Conservation (phyloP, 1,140 invertebrate species). For the Polypedilum vanderplanki region DNA sequence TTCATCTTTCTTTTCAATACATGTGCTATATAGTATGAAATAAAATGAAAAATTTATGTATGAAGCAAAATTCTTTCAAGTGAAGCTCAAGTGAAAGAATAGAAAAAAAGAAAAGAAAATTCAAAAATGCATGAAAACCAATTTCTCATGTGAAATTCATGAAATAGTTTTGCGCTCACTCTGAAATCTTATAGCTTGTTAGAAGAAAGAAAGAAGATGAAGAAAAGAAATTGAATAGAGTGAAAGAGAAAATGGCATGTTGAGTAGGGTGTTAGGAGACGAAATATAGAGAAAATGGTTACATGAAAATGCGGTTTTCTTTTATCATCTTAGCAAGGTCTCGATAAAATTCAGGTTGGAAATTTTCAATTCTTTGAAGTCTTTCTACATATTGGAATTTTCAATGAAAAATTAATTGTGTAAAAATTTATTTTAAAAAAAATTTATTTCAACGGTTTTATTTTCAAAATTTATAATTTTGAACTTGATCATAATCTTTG, state of each 20-base stretch:
- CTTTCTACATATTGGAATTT: too few species aligned
- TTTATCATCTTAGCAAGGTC: not conserved
- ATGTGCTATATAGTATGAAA: not conserved
- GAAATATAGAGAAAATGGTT: not conserved
- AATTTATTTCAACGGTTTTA: too few species aligned
- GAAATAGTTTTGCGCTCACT: not conserved
- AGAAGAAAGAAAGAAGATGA: not conserved
- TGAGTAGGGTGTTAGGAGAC: not conserved
- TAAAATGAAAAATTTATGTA: not conserved
- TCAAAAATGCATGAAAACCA: slow-evolving; percentile 18
- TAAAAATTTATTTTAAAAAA: too few species aligned
- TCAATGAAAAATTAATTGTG: too few species aligned
- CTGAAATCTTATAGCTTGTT: slow-evolving; percentile 6
- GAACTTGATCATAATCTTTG: too few species aligned
- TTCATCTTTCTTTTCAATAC: not conserved
- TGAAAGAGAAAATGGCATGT: slow-evolving; percentile 12
- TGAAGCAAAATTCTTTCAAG: not conserved
- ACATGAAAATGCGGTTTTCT: slow-evolving; percentile 2
- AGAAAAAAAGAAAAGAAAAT: not conserved
- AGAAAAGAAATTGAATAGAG: not conserved
- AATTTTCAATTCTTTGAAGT: too few species aligned
- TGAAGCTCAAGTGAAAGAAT: not conserved
- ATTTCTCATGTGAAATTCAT: slow-evolving; percentile 19
- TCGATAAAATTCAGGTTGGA: not conserved
- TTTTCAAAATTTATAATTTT: not conserved